Conservation (phyloP, 2,888 invertebrate genomes). For the Helleia helle region DNA sequence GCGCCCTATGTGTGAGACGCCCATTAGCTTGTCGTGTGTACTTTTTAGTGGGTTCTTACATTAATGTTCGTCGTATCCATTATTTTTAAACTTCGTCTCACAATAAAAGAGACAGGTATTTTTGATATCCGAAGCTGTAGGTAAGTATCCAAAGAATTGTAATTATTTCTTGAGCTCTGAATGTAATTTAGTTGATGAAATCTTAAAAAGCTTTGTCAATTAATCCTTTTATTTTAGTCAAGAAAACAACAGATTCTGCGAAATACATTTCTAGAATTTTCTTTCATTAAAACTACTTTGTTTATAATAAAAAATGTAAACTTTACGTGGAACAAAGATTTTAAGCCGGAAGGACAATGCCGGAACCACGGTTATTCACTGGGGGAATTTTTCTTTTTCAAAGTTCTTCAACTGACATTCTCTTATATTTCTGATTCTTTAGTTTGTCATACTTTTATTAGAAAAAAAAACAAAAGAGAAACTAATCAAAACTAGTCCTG, state of each 20-base stretch:
- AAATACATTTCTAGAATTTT: not conserved
- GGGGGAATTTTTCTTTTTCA: not conserved
- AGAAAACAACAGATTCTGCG: not conserved
- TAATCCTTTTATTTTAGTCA: not conserved
- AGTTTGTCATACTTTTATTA: slow-evolving; percentile 4
- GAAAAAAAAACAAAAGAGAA: slow-evolving; percentile 1
- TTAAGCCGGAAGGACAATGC: not conserved
- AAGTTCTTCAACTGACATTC: not conserved
- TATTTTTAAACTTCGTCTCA: no score
- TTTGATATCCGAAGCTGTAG: no score
- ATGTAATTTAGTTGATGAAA: not conserved
- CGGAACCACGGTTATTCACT: not conserved
- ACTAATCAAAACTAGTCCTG: slow-evolving; percentile 1
- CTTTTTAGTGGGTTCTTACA: no score
- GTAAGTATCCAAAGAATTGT: no score
- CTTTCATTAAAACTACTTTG: not conserved
- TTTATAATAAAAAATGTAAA: not conserved
- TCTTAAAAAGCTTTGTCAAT: not conserved
- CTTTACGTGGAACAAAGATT: not conserved
- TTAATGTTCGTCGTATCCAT: no score
- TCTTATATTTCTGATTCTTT: not conserved
- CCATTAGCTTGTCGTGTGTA: no score
- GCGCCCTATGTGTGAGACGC: no score
- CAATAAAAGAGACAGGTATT: no score
- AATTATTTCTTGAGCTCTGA: no score